Percentiles rank a stretch among this genome's conserved stretches.
These are phyloP conservation scores for Diorhabda sublineata DNA, from an alignment of 1,140 invertebrate genomes.

Conservation along the genomic window DNA sequence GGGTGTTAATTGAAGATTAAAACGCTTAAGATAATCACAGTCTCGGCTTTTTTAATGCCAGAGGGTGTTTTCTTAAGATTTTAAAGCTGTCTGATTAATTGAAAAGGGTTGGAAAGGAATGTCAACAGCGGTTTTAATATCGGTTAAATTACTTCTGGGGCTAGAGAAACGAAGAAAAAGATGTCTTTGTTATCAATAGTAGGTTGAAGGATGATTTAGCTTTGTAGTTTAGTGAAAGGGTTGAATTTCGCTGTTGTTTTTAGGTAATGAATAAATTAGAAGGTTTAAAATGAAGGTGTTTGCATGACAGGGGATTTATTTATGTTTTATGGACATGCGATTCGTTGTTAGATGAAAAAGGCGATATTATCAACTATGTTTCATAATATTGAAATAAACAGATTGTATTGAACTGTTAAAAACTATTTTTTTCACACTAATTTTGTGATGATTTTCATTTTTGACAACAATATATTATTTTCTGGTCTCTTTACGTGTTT, in stretches of 20 bases:
- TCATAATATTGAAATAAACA: no score
- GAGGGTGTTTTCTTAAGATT: slow-evolving; percentile 37
- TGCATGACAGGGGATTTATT: no score
- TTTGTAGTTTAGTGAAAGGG: slow-evolving; percentile 20
- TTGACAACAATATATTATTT: no score
- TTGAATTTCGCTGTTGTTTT: slow-evolving; percentile 9
- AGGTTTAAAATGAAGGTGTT: no score
- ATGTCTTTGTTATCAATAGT: slow-evolving; percentile 20
- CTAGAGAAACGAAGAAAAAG: slow-evolving; percentile 8
- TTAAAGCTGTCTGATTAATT: slow-evolving; percentile 36
- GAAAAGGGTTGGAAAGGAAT: slow-evolving; percentile 31
- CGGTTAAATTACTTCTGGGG: slow-evolving; percentile 18
- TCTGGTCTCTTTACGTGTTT: no score
- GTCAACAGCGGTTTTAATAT: slow-evolving; percentile 28
- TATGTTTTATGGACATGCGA: no score
- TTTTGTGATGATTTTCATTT: no score
- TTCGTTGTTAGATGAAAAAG: no score
- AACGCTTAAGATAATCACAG: slow-evolving; percentile 36
- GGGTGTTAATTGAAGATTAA: slow-evolving; percentile 44
- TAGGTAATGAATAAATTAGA: slow-evolving; percentile 15
- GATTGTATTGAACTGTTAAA: no score
- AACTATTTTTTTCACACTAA: no score
- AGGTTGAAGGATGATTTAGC: slow-evolving; percentile 16
- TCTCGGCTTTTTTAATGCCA: slow-evolving; percentile 27
- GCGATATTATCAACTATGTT: no score